Percentiles rank a stretch among this genome's conserved stretches.
These are phyloP conservation scores for Nyctibius bracteatus DNA, from an alignment of 2,113 vertebrate genomes.

Conservation along the genomic window DNA sequence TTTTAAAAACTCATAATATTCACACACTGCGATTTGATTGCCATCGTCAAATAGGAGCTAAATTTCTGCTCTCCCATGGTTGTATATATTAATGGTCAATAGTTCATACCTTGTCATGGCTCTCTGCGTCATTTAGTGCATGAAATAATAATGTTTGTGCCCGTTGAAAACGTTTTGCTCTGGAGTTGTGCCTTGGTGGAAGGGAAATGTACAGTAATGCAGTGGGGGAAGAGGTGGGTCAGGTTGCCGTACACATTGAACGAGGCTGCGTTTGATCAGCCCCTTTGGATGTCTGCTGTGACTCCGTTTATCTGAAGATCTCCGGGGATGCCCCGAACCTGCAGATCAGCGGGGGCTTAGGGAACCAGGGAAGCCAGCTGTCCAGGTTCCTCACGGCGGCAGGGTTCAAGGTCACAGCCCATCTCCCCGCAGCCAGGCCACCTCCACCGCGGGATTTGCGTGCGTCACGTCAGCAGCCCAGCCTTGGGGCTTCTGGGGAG, in stretches of 20 bases:
- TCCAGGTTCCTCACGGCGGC: not conserved
- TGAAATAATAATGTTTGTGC: not conserved
- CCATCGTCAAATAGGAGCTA: not conserved
- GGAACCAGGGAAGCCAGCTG: slow-evolving; percentile 62
- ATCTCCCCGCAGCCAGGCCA: not conserved
- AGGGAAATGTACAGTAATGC: slow-evolving; percentile 30
- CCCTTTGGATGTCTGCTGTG: not conserved
- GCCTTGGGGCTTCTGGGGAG: not conserved
- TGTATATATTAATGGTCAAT: not conserved
- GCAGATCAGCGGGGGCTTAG: slow-evolving; percentile 14
- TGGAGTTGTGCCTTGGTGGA: not conserved
- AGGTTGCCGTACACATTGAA: slow-evolving; percentile 49
- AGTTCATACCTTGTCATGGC: not conserved
- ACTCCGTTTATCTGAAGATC: slow-evolving; percentile 43
- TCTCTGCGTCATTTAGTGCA: not conserved
- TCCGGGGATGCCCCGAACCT: not conserved
- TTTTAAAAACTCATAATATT: not conserved
- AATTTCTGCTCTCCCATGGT: not conserved
- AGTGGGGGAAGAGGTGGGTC: not conserved
- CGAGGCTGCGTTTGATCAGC: slow-evolving; percentile 38
- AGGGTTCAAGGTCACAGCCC: slow-evolving; percentile 23
- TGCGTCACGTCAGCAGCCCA: not conserved
- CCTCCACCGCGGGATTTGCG: not conserved
- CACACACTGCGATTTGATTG: not conserved
- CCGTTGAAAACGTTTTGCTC: not conserved